Evolutionary conservation across 1,140 invertebrate species (phyloP).

Genomic region (Caenorhabditis tropicalis): DNA sequence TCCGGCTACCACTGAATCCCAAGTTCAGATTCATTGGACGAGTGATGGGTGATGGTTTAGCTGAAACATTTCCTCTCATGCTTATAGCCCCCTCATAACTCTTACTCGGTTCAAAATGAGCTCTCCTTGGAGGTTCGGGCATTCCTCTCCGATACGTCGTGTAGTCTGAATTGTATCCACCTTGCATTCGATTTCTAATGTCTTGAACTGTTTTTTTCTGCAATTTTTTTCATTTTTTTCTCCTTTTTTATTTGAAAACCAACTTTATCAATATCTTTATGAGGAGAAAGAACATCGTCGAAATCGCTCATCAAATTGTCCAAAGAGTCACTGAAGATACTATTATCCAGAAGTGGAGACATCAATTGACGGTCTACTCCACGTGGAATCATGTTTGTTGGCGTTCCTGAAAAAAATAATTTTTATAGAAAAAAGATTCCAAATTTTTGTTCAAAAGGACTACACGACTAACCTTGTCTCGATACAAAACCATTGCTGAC

Average conservation of each 20-base stretch:
- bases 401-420: neutral
- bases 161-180: constrained; percentile 49
- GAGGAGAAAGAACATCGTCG: constrained; percentile 48
- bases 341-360: constrained; percentile 19
- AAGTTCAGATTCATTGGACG: neutral
- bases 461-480: neutral
- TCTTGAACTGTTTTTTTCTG: constrained; percentile 31
- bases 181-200: constrained; percentile 7
- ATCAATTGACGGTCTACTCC: neutral
- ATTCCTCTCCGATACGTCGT: constrained; percentile 24
- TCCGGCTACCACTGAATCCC: neutral
- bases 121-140: neutral
- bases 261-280: neutral
- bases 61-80: neutral
- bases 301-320: constrained; percentile 62
- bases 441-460: neutral
- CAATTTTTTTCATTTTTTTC: too few relatives aligned
- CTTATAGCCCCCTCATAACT: neutral
- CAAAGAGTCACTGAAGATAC: constrained; percentile 59
- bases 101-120: constrained; percentile 14
- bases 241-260: too few relatives aligned
- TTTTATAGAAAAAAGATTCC: too few relatives aligned
- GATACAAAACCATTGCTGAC: constrained; percentile 44
- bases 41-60: neutral
- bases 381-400: constrained; percentile 9